Conservation (phyloP, 2,113 vertebrate genomes). For the Probosciger aterrimus region DNA sequence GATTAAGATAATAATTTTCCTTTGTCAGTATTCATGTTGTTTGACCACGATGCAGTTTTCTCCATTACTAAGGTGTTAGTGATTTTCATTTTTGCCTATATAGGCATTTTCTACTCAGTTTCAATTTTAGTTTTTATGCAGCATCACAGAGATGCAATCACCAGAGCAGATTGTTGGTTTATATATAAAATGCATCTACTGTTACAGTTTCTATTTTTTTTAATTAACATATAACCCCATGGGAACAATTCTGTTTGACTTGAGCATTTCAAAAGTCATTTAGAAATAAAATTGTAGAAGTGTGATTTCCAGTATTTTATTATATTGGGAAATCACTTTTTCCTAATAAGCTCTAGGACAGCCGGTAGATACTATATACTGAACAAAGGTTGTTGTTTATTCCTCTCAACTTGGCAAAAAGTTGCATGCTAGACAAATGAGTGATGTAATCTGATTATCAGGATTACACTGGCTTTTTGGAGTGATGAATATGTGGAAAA, state of each 20-base stretch:
- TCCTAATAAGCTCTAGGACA: not conserved
- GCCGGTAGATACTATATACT: not conserved
- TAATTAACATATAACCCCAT: not conserved
- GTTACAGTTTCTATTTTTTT: not conserved
- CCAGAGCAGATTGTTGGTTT: constrained; percentile 35
- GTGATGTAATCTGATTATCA: not conserved
- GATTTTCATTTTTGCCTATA: constrained; percentile 12
- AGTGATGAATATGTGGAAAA: not conserved
- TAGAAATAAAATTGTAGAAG: not conserved
- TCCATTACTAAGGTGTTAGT: not conserved
- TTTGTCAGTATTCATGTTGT: not conserved
- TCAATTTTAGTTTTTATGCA: constrained; percentile 37
- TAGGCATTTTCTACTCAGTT: constrained; percentile 41
- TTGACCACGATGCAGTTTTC: not conserved
- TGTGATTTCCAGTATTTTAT: not conserved
- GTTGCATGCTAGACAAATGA: not conserved
- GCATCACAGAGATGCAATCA: constrained; percentile 11
- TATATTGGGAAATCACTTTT: not conserved
- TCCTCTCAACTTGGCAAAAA: not conserved
- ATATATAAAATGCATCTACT: constrained; percentile 28
- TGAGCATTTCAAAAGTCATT: not conserved
- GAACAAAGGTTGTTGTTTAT: not conserved
- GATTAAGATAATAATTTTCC: constrained; percentile 16
- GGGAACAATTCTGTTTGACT: constrained; percentile 8
- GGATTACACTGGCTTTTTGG: not conserved